A percentile compares a stretch with the other conserved stretches of the same genome.
These are phyloP conservation scores for Agrochola lychnidis DNA, from an alignment of 2,888 invertebrate genomes.

Conservation along the genomic window DNA sequence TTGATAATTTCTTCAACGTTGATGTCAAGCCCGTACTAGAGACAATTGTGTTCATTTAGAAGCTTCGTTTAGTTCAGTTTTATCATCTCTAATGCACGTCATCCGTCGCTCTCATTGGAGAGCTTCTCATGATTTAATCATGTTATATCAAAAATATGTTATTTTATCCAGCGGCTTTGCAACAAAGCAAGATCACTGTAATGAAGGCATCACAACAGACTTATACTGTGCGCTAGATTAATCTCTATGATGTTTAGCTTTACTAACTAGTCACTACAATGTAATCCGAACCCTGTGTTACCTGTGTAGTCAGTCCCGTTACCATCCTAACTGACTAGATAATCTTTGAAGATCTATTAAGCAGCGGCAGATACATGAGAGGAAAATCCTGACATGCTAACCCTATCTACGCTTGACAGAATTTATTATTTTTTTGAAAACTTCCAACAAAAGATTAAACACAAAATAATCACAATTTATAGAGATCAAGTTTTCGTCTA, in stretches of 20 bases:
- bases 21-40: background rate
- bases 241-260: background rate
- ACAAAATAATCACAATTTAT: background rate
- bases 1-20: background rate
- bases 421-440: background rate
- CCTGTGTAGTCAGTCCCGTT: background rate
- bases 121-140: no score
- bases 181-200: conserved; percentile 1
- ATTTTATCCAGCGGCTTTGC: background rate
- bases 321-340: background rate
- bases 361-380: background rate
- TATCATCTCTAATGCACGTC: background rate
- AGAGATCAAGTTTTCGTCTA: background rate
- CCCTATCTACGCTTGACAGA: background rate
- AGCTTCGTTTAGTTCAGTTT: background rate
- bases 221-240: conserved; percentile 12
- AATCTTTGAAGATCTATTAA: conserved; percentile 28
- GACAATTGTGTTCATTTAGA: background rate
- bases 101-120: background rate
- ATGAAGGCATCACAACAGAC: background rate
- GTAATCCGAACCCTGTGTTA: background rate
- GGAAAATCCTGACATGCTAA: background rate
- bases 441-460: background rate
- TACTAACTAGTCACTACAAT: background rate
- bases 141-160: background rate